Evolutionary conservation across 2,113 vertebrate genomes (phyloP).

Genomic region (Anhinga rufa): DNA sequence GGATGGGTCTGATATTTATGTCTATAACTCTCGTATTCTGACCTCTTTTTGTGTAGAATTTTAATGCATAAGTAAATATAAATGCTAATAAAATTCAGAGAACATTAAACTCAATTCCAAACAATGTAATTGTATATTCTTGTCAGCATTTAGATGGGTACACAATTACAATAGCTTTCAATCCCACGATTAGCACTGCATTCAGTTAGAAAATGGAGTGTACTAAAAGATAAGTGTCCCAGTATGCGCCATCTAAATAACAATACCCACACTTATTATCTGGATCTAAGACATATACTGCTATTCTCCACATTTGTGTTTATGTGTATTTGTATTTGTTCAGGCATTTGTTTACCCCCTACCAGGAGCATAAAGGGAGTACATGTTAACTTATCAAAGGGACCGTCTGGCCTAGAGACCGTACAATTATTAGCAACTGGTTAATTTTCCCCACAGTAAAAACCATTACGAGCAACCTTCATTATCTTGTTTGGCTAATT

Average conservation of each 20-base stretch:
- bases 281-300: slow-evolving; percentile 68
- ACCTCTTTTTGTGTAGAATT: slow-evolving; percentile 64
- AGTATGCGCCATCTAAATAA: slow-evolving; percentile 76
- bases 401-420: slow-evolving; percentile 70
- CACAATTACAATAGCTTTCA: slow-evolving; percentile 79
- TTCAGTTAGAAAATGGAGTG: slow-evolving; percentile 77
- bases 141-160: slow-evolving; percentile 76
- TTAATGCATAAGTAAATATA: slow-evolving; percentile 75
- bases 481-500: slow-evolving; percentile 55
- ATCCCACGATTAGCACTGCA: slow-evolving; percentile 71
- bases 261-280: slow-evolving; percentile 75
- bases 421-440: slow-evolving; percentile 73
- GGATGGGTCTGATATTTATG: slow-evolving; percentile 48
- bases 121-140: slow-evolving; percentile 77
- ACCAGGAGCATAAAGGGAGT: slow-evolving; percentile 69
- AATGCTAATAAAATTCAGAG: slow-evolving; percentile 73
- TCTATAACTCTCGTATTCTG: slow-evolving; percentile 33
- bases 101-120: slow-evolving; percentile 74
- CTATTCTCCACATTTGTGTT: slow-evolving; percentile 70
- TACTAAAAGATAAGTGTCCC: slow-evolving; percentile 79
- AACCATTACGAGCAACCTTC: slow-evolving; percentile 56
- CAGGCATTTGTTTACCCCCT: slow-evolving; percentile 74
- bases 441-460: slow-evolving; percentile 72
- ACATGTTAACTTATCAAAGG: slow-evolving; percentile 76
- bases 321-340: slow-evolving; percentile 72